phyloP scores from a whole-genome alignment of 2,797 vertebrate species.

The Macrochelys suwanniensis region DNA sequence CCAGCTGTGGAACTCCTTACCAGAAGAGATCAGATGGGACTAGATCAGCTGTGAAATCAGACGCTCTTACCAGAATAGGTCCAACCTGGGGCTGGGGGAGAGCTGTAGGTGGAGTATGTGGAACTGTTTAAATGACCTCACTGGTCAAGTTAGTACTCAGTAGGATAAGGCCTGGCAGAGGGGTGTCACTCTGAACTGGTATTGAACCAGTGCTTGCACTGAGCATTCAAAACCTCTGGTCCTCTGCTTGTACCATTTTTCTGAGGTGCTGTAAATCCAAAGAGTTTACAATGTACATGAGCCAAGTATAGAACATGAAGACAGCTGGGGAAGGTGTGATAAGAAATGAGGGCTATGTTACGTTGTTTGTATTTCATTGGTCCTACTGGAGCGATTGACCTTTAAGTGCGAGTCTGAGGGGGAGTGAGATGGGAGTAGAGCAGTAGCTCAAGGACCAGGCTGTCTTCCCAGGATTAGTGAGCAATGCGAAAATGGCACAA shows the following conservation, averaged over 20 bases:
- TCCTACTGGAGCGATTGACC: background rate
- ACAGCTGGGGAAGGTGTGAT: too few species aligned
- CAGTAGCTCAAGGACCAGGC: background rate
- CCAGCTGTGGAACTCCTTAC: background rate
- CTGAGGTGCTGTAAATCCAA: background rate
- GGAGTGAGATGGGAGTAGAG: background rate
- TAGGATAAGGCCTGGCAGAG: background rate
- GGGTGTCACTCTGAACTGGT: too few species aligned
- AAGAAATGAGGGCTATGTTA: too few species aligned
- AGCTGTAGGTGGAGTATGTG: background rate
- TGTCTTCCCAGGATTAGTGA: background rate
- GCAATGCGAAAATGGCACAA: background rate
- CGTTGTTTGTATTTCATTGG: background rate
- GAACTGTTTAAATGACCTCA: background rate
- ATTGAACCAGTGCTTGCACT: background rate
- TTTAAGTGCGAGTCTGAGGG: too few species aligned
- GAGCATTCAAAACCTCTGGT: background rate
- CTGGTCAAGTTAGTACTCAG: background rate
- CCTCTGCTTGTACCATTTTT: background rate
- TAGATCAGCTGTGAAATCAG: background rate
- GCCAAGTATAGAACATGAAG: too few species aligned
- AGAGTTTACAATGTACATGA: background rate
- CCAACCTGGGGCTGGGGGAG: background rate
- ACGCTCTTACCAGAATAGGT: background rate
- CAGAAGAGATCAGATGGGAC: background rate